Evolutionary conservation across 2,797 vertebrate species (phyloP).

Genomic region (Cirrhinus molitorella): DNA sequence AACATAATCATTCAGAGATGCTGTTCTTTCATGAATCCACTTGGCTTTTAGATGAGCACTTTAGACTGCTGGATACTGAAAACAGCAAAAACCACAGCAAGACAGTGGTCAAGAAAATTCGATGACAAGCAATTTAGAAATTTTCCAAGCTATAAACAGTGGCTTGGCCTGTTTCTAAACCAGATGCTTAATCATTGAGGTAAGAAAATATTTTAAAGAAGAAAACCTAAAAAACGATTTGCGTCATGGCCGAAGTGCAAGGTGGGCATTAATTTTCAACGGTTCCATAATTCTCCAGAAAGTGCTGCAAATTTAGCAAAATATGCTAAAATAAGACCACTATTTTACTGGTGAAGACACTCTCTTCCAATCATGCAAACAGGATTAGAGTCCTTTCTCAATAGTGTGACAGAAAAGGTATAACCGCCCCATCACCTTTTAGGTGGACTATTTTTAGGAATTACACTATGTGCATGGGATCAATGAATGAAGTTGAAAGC

Average conservation of each 20-base stretch:
- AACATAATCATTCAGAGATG: constrained; percentile 63
- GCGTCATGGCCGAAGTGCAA: neutral
- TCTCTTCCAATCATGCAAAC: neutral
- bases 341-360: neutral
- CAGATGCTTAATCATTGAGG: neutral
- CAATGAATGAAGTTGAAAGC: neutral
- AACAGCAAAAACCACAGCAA: neutral
- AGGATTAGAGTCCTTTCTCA: too few relatives aligned
- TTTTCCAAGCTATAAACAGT: constrained; percentile 10
- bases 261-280: neutral
- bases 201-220: neutral
- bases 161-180: neutral
- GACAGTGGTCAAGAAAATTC: neutral
- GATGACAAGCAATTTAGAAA: neutral
- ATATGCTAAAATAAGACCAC: neutral
- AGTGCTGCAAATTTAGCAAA: neutral
- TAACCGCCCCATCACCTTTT: neutral
- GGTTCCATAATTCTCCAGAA: neutral
- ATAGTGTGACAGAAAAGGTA: neutral
- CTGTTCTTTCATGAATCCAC: constrained; percentile 60
- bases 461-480: neutral
- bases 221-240: neutral
- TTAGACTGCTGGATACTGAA: constrained; percentile 28
- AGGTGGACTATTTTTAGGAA: neutral
- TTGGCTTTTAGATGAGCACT: constrained; percentile 36